These are phyloP conservation scores for Cotesia chilonis DNA, from an alignment of 1,140 invertebrate genomes.

Conservation along the genomic window DNA sequence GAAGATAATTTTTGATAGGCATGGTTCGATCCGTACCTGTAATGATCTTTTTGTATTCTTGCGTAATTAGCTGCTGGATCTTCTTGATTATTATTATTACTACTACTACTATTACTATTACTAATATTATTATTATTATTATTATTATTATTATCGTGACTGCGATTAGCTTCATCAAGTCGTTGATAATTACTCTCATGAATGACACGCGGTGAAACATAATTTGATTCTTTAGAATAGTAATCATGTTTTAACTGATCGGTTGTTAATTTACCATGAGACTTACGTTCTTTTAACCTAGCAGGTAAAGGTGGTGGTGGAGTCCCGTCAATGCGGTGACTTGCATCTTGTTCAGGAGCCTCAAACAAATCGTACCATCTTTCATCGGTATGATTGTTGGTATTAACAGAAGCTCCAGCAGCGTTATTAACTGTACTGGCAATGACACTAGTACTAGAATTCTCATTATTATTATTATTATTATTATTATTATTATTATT, in stretches of 20 bases:
- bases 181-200: slow-evolving; percentile 60
- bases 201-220: slow-evolving; percentile 54
- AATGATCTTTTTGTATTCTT: slow-evolving; percentile 60
- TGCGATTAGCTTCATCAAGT: slow-evolving; percentile 47
- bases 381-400: slow-evolving; percentile 23
- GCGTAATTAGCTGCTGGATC: slow-evolving; percentile 54
- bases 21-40: slow-evolving; percentile 39
- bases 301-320: slow-evolving; percentile 69
- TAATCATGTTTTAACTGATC: slow-evolving; percentile 45
- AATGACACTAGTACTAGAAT: too few relatives aligned
- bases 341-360: slow-evolving; percentile 56
- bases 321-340: slow-evolving; percentile 54
- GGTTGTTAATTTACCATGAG: slow-evolving; percentile 46
- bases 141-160: not conserved
- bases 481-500: too few relatives aligned
- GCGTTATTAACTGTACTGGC: slow-evolving; percentile 38
- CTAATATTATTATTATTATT: not conserved
- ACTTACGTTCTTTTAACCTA: slow-evolving; percentile 51
- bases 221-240: slow-evolving; percentile 57
- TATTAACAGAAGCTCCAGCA: not conserved
- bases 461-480: too few relatives aligned
- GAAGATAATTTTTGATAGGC: slow-evolving; percentile 54
- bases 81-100: slow-evolving; percentile 40
- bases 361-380: slow-evolving; percentile 68
- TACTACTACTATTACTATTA: too few relatives aligned